Base-by-base conservation (phyloP, 2,888 invertebrate genomes). In the Caenorhabditis zanzibari region DNA sequence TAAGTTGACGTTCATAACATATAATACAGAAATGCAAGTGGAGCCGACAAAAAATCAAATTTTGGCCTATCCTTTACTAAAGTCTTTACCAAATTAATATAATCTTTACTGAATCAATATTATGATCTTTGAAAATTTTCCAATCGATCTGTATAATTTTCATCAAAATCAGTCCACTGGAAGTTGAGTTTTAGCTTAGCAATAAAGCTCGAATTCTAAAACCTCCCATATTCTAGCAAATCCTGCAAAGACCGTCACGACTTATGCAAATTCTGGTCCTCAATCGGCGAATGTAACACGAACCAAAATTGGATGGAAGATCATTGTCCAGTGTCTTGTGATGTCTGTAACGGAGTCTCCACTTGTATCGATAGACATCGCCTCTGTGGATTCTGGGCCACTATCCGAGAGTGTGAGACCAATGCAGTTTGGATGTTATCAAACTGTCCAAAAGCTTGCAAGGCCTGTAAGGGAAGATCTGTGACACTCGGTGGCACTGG, bases 361-460 rank as follows among this genome's bases (percentile, higher is more conserved):
- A 85, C 91, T 5, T 92, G 92, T 59, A 88, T 91, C 41, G 92
- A 92, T 72, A 81, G 90, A 19, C 92, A 92, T 73, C 84, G 92
- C 1, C 82, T 92, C 10, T 92, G 92, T 79, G 81, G 86, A 7
- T 92, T 92, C 84, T 92, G 92, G 92, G 79, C 90, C 0, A 85
- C 87, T 16, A 92, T 92, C 68, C 86, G 89, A 49, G 92, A 92
- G 59, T 92, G 92, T 61, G 90, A 90, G 54, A 90, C 91, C 10
- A 92, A 92, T 81, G 90, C 88, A 2, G 92, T 92, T 4, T 92
- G 92, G 92, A 92, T 92, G 92, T 61, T 90, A 24, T 86, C 90
- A 7, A 90, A 92, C 66, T 92, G 92, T 71, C 87, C 91, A 10
- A 84, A 87, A 56, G 84, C 90, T 9, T 92, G 92, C 81, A 91